Base-by-base conservation (phyloP, 2,113 vertebrate species). In the Neogobius melanostomus region DNA sequence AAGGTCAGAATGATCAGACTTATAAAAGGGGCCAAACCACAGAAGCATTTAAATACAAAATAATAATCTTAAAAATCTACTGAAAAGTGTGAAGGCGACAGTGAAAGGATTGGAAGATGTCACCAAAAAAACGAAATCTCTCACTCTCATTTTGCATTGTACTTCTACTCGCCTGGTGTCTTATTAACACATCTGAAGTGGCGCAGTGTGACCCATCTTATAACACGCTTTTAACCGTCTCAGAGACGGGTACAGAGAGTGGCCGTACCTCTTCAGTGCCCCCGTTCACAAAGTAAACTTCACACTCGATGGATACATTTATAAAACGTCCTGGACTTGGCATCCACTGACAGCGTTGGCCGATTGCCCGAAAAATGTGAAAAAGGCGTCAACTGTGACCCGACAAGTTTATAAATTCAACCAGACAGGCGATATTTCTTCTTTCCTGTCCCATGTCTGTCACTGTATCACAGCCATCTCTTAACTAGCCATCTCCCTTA, bases 351-450 rank as follows among this genome's bases (percentile, higher is more conserved):
- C 48, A 11, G 60, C 17, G 51, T 21, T 62, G 52, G 42, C 54
- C 51, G 73, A 73, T 71, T 69, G 77, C 75, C 49, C 44, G 68
- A 66, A 66, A 5, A 42, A 3, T 67, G 68, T 74, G 66, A 77
- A 75, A 78, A 62, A 50, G 11, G 57, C 66, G 61, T 57, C 21
- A 43, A 16, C 68, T 69, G 51, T 0, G 62, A 56, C 21, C 69
- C 48, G 72, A 69, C 75, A 53, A 36, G 28, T 36, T 17, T 17
- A 17, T 56, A 56, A 56, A 56, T 56, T 11, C 50, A n/a, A 7
- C 50, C 14, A 6, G 7, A 15, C 14, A 6, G 50, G n/a, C 50
- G 6, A 7, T 15, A 7, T 51, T n/a, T n/a, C 50, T 2, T 11
- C 4, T 17, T 9, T 28, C 9, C 8, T 11, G 52, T 54, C 51